Percentiles rank a stretch among this genome's conserved stretches.
phyloP scores from a whole-genome alignment of 92 coral and sea anemone genomes.

The Hydrozoanthus gracilis region DNA sequence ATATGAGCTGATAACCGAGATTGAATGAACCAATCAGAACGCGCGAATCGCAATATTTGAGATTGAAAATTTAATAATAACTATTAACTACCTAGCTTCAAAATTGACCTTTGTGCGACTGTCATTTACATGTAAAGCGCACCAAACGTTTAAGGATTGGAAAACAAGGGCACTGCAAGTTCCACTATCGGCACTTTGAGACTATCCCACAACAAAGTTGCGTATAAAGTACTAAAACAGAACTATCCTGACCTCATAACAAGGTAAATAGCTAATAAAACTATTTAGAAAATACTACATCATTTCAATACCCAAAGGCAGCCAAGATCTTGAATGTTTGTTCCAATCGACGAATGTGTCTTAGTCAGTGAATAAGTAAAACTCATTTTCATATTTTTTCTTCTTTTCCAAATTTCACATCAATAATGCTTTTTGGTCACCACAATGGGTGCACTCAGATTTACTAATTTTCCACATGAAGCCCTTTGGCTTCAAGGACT shows the following conservation, averaged over 20 bases:
- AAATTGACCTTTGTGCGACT: slow-evolving; percentile 4
- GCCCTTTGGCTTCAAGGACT: slow-evolving; percentile 63
- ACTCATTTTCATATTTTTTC: neutral
- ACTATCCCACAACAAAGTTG: neutral
- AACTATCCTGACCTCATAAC: slow-evolving; percentile 13
- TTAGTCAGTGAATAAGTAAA: neutral
- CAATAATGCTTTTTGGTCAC: slow-evolving; percentile 7
- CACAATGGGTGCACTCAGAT: slow-evolving; percentile 28
- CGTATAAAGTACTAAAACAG: neutral
- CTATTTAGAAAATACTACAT: neutral
- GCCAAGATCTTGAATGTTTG: neutral
- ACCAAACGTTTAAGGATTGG: neutral
- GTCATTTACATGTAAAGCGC: slow-evolving; percentile 4
- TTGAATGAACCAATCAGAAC: no score
- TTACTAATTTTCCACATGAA: slow-evolving; percentile 40
- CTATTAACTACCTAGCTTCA: neutral
- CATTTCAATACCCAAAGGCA: neutral
- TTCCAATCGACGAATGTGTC: neutral
- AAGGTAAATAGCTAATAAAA: neutral
- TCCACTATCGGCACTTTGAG: neutral
- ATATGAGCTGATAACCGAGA: no score
- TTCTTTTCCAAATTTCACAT: neutral
- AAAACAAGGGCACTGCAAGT: neutral
- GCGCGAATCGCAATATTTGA: neutral
- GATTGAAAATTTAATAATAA: neutral